A percentile compares a stretch with the other conserved stretches of the same genome.
These are phyloP conservation scores for Tiliqua scincoides DNA, from an alignment of 2,113 vertebrate species.

Conservation along the genomic window DNA sequence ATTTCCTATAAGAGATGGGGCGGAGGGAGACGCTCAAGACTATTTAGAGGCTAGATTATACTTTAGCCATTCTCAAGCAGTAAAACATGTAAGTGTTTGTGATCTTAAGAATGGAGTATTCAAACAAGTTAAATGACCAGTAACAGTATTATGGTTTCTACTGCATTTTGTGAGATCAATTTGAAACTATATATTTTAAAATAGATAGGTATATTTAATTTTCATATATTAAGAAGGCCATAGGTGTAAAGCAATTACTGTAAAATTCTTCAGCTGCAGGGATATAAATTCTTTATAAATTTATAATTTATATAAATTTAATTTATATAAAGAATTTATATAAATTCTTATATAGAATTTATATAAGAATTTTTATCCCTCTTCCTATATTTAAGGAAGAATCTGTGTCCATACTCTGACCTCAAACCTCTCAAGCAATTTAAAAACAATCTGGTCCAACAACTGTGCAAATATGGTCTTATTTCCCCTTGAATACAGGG, in stretches of 20 bases:
- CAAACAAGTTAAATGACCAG: background rate
- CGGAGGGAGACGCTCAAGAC: background rate
- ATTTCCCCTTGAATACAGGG: too few species aligned
- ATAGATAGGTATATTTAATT: too few species aligned
- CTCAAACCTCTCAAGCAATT: too few species aligned
- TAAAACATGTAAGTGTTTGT: background rate
- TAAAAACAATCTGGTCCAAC: too few species aligned
- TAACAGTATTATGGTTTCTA: background rate
- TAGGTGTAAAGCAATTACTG: background rate
- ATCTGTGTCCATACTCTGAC: background rate
- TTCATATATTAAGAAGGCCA: too few species aligned
- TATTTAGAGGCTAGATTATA: background rate
- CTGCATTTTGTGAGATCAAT: background rate
- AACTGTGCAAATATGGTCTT: background rate
- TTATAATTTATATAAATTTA: too few species aligned
- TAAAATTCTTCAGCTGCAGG: too few species aligned
- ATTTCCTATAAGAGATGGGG: conserved; percentile 63
- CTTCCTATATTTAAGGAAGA: background rate
- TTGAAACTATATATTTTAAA: background rate
- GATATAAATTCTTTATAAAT: too few species aligned
- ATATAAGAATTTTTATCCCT: too few species aligned
- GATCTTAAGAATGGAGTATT: background rate
- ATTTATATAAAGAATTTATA: too few species aligned
- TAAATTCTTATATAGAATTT: too few species aligned
- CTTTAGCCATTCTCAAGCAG: background rate